Evolutionary conservation across 1,140 invertebrate genomes (phyloP), one percentile per base, ranked within the genome.

Genomic region (Neotoxoptera formosana): DNA sequence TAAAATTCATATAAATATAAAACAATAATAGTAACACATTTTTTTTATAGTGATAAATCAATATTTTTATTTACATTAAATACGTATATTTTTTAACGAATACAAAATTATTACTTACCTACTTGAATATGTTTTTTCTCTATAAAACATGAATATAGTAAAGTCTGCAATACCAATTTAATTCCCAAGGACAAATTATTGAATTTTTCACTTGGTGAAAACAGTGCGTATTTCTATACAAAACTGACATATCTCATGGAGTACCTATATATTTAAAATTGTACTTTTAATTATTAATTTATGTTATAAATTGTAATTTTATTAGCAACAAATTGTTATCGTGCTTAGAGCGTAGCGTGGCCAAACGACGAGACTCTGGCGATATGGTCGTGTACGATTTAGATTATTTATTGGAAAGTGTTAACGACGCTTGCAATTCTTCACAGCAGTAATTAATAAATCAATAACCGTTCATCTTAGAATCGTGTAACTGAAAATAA

Each of bases 361-460:
- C 23, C 47, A 93, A 93, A 56, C 45, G 47, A n/a, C 84, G 81
- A 56, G 91, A 93, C 23, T 53, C 47, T 7, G 76, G 34, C 23
- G 48, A 91, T 51, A 4, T 84, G 14, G 41, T 56, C 2, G 91
- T 93, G 25, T 93, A 93, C 48, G 91, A 93, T 84, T 86, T 93
- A 45, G 91, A 93, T 53, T 56, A 53, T 84, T 45, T 93, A 30
- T 41, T 86, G 76, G 76, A 53, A 25, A 51, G 14, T 41, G 84
- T 51, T 21, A 30, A 25, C 45, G 51, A 93, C 4, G 23, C 25
- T 67, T 30, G 36, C 53, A 60, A 47, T n/a, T 41, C 89, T 20
- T 0, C 36, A 45, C 89, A 60, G 41, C 60, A 90, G 60, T 60
- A 67, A 67, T 30, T 41, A 84, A 90, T 23, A 30, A 34, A 36